These are phyloP conservation scores for Leptestheria dahalacensis DNA, from an alignment of 1,140 invertebrate genomes.

Conservation along the genomic window DNA sequence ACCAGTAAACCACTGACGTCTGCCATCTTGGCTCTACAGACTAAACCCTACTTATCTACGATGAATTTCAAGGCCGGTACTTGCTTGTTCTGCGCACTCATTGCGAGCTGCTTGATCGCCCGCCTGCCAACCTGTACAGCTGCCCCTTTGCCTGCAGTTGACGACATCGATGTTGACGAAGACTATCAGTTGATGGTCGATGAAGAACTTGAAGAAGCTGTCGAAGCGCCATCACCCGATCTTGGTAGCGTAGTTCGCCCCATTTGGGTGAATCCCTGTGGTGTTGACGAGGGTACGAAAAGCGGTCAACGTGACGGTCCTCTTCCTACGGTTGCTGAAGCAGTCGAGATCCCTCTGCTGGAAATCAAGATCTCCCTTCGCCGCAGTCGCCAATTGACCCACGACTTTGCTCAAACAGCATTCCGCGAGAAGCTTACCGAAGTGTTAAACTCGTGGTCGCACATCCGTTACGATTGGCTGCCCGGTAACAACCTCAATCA, in stretches of 20 bases:
- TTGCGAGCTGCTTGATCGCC: too few species aligned
- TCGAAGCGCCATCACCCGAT: background rate
- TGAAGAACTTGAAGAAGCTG: background rate
- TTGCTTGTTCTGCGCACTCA: too few species aligned
- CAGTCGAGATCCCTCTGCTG: background rate
- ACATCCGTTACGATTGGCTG: conserved; percentile 37
- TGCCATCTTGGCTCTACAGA: too few species aligned
- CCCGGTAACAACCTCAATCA: conserved; percentile 31
- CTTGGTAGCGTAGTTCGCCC: conserved; percentile 7
- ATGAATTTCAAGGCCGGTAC: too few species aligned
- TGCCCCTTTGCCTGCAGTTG: too few species aligned
- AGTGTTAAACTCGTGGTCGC: conserved; percentile 32
- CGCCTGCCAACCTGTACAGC: too few species aligned
- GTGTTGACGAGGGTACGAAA: background rate
- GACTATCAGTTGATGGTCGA: too few species aligned
- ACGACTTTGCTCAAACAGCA: background rate
- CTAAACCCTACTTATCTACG: too few species aligned
- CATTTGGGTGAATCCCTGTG: conserved; percentile 12
- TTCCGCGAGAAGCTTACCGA: conserved; percentile 33
- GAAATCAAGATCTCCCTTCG: background rate
- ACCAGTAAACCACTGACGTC: too few species aligned
- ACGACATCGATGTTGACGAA: too few species aligned
- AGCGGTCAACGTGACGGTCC: background rate
- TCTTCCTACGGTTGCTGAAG: background rate
- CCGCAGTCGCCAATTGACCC: background rate